Evolutionary conservation across 2,888 invertebrate genomes (phyloP), one percentile per base, ranked within the genome.

Genomic region (Bugulina stolonifera): DNA sequence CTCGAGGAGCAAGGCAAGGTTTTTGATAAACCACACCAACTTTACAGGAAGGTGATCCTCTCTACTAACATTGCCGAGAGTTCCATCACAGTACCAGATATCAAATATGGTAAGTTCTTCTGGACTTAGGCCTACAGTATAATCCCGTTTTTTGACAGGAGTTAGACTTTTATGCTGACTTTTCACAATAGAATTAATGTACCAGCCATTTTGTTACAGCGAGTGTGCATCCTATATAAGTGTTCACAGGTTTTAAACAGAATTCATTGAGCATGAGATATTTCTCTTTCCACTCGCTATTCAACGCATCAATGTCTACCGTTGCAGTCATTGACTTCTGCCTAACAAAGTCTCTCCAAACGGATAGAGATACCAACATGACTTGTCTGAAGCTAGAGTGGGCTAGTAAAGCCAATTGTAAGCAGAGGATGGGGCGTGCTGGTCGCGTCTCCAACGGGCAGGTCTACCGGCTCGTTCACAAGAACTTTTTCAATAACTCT

Each of bases 371-470:
- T 0, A 92, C 93, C 0, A 93, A 92, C 86, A 93, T 90, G 81
- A 89, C 91, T 27, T 88, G 90, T 69, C 87, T 97, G 64, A 89
- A 90, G 78, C 81, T 94, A 76, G 87, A 88, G 73, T 97, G 96
- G 96, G 93, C 95, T 0, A 91, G 94, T 0, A 91, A 92, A 80
- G 89, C 91, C 0, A 95, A 92, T 84, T 94, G 94, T 80, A 89
- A 89, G 35, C 97, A 97, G 85, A 88, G 97, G 72, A 89, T 91
- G 64, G 97, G 97, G 0, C 89, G 97, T 74, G 92, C 93, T 72
- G 97, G 97, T 0, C 89, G 97, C 77, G 91, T 94, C 5, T 88
- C 91, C 72, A 89, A 90, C 79, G 95, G 87, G 54, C 87, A 93
- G 77, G 93, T 94, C 1, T 97, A 93, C 84, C 87, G 95, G 35